Base-by-base conservation (phyloP, 2,888 invertebrate genomes). In the Eupithecia pulchellata region DNA sequence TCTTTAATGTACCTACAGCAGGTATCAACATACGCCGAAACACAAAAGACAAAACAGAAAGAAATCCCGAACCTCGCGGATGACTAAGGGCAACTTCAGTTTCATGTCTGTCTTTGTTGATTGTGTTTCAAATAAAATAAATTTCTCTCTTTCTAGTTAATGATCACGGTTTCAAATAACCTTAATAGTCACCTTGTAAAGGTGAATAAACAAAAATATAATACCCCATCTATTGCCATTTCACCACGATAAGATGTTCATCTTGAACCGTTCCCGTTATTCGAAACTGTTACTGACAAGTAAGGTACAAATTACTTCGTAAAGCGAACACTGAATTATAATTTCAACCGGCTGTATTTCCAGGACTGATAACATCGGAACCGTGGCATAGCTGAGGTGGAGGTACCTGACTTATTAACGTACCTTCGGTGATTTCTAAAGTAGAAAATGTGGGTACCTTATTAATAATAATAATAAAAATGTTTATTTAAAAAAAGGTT, bases 341-440 rank as follows among this genome's bases (percentile, higher is more conserved):
- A 78, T 76, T 75, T 69, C 52, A 70, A 68, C 65, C 71, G 71
- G 69, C 70, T 68, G 47, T 73, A 57, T 71, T 75, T 73, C 70
- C 71, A 64, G 67, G 42, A 11, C 47, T 47, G 77, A 77, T 76
- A 75, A 57, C 68, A 75, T 76, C 73, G 62, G 71, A 47, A 55
- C 65, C 63, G 36, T 27, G 55, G 13, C 30, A 8, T 30, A 69
- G 72, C 29, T 57, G 13, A 66, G 29, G 1, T 3, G 2, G 30
- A 9, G 4, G 14, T 8, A 68, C 29, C 58, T 66, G 17, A 25
- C 34, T 68, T 47, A 72, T 17, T 66, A 9, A 57, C 27, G 0
- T 42, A 42, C n/a, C 11, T 47, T n/a, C n/a, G n/a, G n/a, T n/a
- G n/a, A n/a, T n/a, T n/a, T n/a, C n/a, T n/a, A n/a, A n/a, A n/a